phyloP scores from a whole-genome alignment of 2,113 vertebrate genomes.

The Prunella fulvescens region DNA sequence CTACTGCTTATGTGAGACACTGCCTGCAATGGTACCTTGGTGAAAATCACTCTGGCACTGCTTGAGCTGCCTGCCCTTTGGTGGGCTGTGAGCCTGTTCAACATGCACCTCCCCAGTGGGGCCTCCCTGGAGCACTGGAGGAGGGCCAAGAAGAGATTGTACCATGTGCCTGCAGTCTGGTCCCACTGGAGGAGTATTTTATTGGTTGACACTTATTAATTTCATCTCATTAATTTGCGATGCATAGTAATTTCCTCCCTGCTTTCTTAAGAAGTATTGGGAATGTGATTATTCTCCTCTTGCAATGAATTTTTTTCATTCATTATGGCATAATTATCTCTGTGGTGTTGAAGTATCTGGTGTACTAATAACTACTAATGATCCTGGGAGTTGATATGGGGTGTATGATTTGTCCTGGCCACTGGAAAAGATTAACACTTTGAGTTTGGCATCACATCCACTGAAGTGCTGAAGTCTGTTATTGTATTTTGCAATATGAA shows the following conservation, averaged over 20 bases:
- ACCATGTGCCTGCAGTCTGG: not conserved
- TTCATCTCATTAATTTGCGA: conserved; percentile 24
- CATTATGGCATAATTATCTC: not conserved
- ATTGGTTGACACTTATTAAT: conserved; percentile 20
- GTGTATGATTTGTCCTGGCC: not conserved
- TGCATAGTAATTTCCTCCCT: conserved; percentile 10
- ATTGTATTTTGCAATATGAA: not conserved
- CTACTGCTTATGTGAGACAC: not conserved
- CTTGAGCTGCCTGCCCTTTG: not conserved
- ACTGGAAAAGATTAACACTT: not conserved
- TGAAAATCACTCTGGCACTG: not conserved
- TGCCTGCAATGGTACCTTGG: not conserved
- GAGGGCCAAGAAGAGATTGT: not conserved
- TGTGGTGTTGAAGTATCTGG: not conserved
- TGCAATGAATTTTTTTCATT: conserved; percentile 1
- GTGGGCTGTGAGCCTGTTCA: not conserved
- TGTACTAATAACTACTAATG: conserved; percentile 15
- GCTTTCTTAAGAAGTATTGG: not conserved
- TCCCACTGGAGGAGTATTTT: not conserved
- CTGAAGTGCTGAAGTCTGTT: not conserved
- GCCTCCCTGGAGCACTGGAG: not conserved
- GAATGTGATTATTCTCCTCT: conserved; percentile 7
- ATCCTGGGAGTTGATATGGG: not conserved
- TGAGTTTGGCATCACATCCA: not conserved
- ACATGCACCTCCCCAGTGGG: too few species aligned